These are phyloP conservation scores for Charanyca ferruginea DNA, from an alignment of 2,888 invertebrate species.

Conservation along the genomic window DNA sequence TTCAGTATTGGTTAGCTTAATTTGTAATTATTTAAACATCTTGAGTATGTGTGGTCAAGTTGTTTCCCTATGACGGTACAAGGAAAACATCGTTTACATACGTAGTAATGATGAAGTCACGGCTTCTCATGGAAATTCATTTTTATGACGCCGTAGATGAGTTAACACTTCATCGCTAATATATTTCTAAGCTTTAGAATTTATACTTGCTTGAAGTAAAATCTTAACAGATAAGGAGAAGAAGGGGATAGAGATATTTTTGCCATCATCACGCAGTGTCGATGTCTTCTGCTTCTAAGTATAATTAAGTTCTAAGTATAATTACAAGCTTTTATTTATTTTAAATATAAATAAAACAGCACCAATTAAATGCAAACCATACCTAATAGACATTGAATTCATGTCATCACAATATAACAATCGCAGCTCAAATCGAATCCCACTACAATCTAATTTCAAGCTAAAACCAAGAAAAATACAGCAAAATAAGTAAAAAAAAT, in stretches of 20 bases:
- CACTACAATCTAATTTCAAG: background rate
- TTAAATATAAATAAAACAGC: no score
- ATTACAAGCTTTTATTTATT: no score
- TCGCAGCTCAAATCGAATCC: background rate
- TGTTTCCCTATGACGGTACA: slow-evolving; percentile 20
- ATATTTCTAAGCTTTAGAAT: background rate
- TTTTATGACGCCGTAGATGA: slow-evolving; percentile 42
- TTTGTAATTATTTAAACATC: background rate
- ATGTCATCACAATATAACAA: background rate
- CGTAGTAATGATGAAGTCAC: slow-evolving; percentile 47
- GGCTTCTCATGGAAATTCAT: slow-evolving; percentile 26
- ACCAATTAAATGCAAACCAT: no score
- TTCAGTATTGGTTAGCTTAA: background rate
- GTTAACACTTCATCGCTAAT: slow-evolving; percentile 47
- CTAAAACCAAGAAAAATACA: slow-evolving; percentile 20
- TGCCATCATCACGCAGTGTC: background rate
- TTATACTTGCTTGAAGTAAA: background rate
- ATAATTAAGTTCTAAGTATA: no score
- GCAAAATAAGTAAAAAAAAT: slow-evolving; percentile 50
- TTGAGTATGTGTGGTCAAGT: slow-evolving; percentile 22
- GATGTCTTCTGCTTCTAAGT: no score
- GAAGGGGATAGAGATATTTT: background rate
- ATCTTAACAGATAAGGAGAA: background rate
- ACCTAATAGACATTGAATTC: no score
- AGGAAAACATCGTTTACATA: slow-evolving; percentile 32